Evolutionary conservation across 2,797 vertebrate genomes (phyloP).

Genomic region (Paramormyrops hopkinsi): DNA sequence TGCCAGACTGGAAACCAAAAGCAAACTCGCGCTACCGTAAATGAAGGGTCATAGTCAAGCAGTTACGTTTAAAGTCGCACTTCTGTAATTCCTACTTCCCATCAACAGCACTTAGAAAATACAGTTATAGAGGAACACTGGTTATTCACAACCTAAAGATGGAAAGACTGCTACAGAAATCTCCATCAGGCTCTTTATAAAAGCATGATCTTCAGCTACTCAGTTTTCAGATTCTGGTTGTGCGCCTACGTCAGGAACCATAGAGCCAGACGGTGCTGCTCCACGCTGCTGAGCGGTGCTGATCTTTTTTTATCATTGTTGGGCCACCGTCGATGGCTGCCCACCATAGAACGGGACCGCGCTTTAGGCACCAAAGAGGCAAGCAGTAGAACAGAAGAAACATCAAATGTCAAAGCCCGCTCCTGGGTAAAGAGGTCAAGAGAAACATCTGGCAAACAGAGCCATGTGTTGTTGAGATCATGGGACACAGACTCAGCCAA

Average conservation of each 20-base stretch:
- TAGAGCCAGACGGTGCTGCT: background rate
- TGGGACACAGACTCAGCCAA: background rate
- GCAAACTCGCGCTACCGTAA: background rate
- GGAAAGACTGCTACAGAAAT: background rate
- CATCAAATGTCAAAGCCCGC: background rate
- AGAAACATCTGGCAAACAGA: conserved; percentile 12
- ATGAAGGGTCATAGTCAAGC: background rate
- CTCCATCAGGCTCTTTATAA: background rate
- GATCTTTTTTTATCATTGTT: background rate
- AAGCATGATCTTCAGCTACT: background rate
- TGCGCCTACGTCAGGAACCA: background rate
- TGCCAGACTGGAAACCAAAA: background rate
- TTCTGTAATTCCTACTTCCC: background rate
- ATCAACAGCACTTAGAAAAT: background rate
- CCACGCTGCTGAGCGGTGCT: background rate
- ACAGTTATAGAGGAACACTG: background rate
- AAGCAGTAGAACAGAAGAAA: background rate
- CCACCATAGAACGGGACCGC: background rate
- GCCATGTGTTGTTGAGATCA: conserved; percentile 16
- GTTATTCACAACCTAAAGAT: background rate
- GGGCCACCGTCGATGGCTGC: background rate
- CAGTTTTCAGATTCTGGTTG: background rate
- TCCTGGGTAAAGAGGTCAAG: conserved; percentile 29
- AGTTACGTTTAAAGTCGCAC: background rate
- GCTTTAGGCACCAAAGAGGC: background rate